A percentile compares a stretch with the other conserved stretches of the same genome.
These are phyloP conservation scores for Ophioninae sp. DNA, from an alignment of 2,888 invertebrate species.

Conservation along the genomic window DNA sequence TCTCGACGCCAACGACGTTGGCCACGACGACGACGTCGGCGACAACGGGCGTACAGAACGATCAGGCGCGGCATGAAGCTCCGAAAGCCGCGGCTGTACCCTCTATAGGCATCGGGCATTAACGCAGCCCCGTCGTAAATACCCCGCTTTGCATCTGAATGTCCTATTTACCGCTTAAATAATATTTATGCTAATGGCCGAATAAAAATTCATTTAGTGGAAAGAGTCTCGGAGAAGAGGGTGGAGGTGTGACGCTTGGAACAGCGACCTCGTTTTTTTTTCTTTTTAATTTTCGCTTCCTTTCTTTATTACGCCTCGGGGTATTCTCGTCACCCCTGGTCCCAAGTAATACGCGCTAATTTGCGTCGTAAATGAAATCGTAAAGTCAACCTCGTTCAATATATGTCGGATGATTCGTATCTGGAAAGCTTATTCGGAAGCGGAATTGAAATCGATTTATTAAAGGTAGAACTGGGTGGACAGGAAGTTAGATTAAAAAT, in stretches of 20 bases:
- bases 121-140: slow-evolving; percentile 64
- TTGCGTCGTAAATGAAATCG: slow-evolving; percentile 66
- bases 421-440: slow-evolving; percentile 1
- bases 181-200: slow-evolving; percentile 67
- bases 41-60: slow-evolving; percentile 19
- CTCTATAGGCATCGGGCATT: slow-evolving; percentile 59
- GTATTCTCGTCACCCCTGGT: slow-evolving; percentile 49
- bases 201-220: slow-evolving; percentile 68
- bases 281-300: slow-evolving; percentile 3
- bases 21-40: slow-evolving; percentile 28
- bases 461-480: too few relatives aligned
- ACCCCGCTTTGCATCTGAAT: slow-evolving; percentile 65
- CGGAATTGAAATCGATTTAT: background rate
- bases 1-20: slow-evolving; percentile 57
- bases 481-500: background rate
- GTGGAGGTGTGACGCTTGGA: slow-evolving; percentile 24
- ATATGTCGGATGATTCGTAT: slow-evolving; percentile 20
- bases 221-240: slow-evolving; percentile 36
- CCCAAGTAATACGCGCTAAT: slow-evolving; percentile 63
- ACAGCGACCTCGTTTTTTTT: slow-evolving; percentile 8
- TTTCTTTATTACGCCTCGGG: slow-evolving; percentile 28
- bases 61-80: background rate
- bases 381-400: slow-evolving; percentile 56
- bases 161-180: slow-evolving; percentile 67
- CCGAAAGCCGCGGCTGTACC: slow-evolving; percentile 10